A percentile compares a stretch with the other conserved stretches of the same genome.
These are phyloP conservation scores for Oscheius myriophilus DNA, from an alignment of 2,888 invertebrate genomes.

Conservation along the genomic window DNA sequence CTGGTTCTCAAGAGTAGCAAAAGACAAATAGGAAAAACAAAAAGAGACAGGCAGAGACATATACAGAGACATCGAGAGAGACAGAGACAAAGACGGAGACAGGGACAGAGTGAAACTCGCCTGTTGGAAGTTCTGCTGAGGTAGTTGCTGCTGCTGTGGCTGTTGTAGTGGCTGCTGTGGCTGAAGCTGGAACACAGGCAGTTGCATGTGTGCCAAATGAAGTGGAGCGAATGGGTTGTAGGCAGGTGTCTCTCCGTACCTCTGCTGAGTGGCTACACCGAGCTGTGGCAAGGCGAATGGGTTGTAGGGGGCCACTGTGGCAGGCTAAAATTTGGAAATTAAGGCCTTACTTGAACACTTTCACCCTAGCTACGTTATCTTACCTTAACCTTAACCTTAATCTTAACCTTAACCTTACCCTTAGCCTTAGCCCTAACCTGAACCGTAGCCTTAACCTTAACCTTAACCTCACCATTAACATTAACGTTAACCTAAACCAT, in stretches of 20 bases:
- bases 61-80: background rate
- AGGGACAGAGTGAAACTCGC: no score
- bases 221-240: slow-evolving; percentile 8
- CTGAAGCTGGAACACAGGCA: slow-evolving; percentile 5
- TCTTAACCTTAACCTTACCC: no score
- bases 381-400: no score
- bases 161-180: slow-evolving; percentile 29
- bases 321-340: background rate
- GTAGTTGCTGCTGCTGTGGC: slow-evolving; percentile 1
- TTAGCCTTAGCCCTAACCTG: no score
- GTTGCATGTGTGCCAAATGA: background rate
- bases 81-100: background rate
- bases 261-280: slow-evolving; percentile 31
- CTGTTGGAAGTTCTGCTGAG: slow-evolving; percentile 12
- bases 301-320: slow-evolving; percentile 8
- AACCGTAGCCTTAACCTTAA: no score
- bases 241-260: slow-evolving; percentile 3
- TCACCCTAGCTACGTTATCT: no score
- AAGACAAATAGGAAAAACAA: no score
- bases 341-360: no score
- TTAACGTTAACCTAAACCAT: no score
- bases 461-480: no score
- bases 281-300: slow-evolving; percentile 18
- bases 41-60: background rate
- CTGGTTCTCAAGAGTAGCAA: no score